Evolutionary conservation across 2,797 vertebrate genomes (phyloP).

Genomic region (Argyrosomus regius): DNA sequence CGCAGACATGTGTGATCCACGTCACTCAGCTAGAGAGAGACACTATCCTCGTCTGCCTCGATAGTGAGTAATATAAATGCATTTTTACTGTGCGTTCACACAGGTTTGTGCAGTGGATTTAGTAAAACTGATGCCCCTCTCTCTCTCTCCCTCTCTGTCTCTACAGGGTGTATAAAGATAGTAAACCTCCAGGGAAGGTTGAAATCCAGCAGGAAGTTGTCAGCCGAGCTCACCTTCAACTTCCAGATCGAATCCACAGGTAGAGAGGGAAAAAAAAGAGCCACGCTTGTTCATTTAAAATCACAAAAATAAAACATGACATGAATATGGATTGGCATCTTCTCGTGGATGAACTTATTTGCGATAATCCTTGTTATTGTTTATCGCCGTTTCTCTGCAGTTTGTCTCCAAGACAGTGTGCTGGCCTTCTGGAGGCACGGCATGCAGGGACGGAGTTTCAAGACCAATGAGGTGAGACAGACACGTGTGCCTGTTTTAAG

Average conservation of each 20-base stretch:
- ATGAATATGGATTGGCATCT: background rate
- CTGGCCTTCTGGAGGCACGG: conserved; percentile 99
- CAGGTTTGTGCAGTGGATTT: background rate
- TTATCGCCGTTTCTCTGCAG: conserved; percentile 73
- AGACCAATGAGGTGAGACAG: conserved; percentile 92
- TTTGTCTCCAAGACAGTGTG: conserved; percentile 98
- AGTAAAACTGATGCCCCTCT: background rate
- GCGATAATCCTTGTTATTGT: background rate
- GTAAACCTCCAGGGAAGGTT: conserved; percentile 95
- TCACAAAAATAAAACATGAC: background rate
- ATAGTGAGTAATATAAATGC: conserved; percentile 86
- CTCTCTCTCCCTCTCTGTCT: conserved; percentile 1
- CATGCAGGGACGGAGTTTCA: conserved; percentile 99
- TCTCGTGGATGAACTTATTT: background rate
- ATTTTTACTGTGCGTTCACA: background rate
- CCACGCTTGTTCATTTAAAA: background rate
- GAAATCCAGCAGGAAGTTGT: conserved; percentile 95
- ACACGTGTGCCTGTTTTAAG: no score
- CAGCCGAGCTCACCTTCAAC: conserved; percentile 95
- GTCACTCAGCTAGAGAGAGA: conserved; percentile 95
- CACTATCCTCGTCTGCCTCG: conserved; percentile 95
- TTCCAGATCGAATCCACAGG: conserved; percentile 96
- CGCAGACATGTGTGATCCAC: conserved; percentile 93
- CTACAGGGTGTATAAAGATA: conserved; percentile 94
- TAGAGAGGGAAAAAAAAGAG: conserved; percentile 64